Conservation (phyloP, 2,888 invertebrate species). For the Mythimna vitellina region DNA sequence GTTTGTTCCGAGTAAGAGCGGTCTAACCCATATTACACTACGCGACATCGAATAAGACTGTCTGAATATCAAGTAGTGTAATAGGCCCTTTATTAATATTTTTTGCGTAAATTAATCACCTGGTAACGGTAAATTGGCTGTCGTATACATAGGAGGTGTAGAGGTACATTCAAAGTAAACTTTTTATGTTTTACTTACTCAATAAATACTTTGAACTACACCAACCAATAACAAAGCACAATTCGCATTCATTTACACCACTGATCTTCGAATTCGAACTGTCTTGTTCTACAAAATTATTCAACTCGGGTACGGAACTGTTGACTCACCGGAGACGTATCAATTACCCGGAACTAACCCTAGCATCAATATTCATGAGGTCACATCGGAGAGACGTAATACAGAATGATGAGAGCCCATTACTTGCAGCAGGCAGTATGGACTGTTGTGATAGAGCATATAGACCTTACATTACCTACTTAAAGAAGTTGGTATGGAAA, state of each 20-base stretch:
- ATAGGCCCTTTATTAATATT: too few species aligned
- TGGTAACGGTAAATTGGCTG: too few species aligned
- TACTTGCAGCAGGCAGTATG: constrained; percentile 3
- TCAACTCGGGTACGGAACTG: constrained; percentile 20
- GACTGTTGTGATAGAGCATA: neutral
- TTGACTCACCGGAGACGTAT: constrained; percentile 42
- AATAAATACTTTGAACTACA: neutral
- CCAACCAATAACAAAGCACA: neutral
- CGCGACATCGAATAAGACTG: too few species aligned
- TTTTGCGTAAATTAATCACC: too few species aligned
- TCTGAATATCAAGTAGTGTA: too few species aligned
- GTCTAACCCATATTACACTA: too few species aligned
- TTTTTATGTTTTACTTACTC: too few species aligned
- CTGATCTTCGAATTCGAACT: neutral
- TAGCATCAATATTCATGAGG: constrained; percentile 51
- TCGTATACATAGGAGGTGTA: too few species aligned
- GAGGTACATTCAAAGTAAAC: too few species aligned
- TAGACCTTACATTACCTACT: neutral
- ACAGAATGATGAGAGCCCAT: constrained; percentile 18
- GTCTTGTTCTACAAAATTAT: constrained; percentile 41
- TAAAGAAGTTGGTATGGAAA: neutral
- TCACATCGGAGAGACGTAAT: constrained; percentile 9
- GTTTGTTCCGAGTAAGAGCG: too few species aligned
- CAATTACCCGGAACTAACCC: constrained; percentile 46
- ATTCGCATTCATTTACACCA: neutral